These are phyloP conservation scores for Cyclargus thomasi DNA, from an alignment of 1,140 invertebrate genomes.

Conservation along the genomic window DNA sequence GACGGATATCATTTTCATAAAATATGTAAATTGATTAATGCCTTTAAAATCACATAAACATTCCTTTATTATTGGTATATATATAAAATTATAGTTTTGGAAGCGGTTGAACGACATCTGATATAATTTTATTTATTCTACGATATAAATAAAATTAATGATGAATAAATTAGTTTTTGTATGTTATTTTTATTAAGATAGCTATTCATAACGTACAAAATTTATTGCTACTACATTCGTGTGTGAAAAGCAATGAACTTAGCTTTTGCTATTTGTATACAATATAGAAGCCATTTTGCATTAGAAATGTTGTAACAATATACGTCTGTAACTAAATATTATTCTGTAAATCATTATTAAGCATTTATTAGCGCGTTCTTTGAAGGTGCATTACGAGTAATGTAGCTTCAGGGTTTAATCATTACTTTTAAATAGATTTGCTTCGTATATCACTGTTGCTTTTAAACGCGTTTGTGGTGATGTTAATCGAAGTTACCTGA, in stretches of 20 bases:
- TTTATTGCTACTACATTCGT: background rate
- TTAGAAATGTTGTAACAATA: background rate
- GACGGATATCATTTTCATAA: background rate
- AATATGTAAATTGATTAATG: background rate
- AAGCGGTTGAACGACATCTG: background rate
- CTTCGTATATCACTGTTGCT: slow-evolving; percentile 43
- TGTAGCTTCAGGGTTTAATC: slow-evolving; percentile 7
- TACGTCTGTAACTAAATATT: background rate
- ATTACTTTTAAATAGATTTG: slow-evolving; percentile 42
- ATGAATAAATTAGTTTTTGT: background rate
- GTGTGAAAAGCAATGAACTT: background rate
- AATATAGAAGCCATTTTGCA: background rate
- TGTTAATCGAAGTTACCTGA: slow-evolving; percentile 44
- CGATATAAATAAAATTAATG: background rate
- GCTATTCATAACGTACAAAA: background rate
- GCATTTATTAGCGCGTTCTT: background rate
- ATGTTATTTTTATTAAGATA: background rate
- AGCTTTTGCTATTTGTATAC: background rate
- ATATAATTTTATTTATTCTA: background rate
- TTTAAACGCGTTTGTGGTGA: slow-evolving; percentile 41
- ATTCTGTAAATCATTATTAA: background rate
- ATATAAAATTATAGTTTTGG: background rate
- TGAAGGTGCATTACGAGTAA: slow-evolving; percentile 1
- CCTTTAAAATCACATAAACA: background rate
- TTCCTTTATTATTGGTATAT: background rate